Evolutionary conservation across 2,888 invertebrate genomes (phyloP), one percentile per base, ranked within the genome.

Genomic region (Noctua janthina): DNA sequence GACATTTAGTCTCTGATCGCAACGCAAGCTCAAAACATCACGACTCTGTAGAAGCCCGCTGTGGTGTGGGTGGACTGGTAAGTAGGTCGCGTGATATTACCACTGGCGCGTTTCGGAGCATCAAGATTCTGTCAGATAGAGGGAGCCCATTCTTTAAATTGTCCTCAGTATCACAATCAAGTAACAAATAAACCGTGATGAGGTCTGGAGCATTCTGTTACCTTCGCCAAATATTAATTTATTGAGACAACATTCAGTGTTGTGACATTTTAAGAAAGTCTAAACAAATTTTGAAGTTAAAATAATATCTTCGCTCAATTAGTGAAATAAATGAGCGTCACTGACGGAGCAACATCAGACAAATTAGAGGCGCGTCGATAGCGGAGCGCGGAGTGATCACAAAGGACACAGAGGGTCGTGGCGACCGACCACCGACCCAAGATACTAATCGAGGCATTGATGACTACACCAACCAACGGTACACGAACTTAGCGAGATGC

Each of bases 261-360:
- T 46, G 17, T 46, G n/a, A 68, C 17, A 35, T 67, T 81, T 71
- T 62, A 11, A 13, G 20, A 59, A n/a, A 62, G 43, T 49, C 2
- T 23, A 66, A 75, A 64, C 43, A 75, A 70, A 83, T 56, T 39
- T 8, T 15, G 2, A 39, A 75, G 56, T 84, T 73, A 43, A 5
- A 43, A 43, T 59, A 75, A 66, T 79, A 76, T 56, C 29, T 73
- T 69, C 17, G 39, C 46, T 84, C 75, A 70, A 73, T 84, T 76
- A 59, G 75, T 54, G 59, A 54, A 73, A 76, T 29, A 51, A 84
- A 79, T 59, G 72, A 76, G 69, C 35, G 56, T 15, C 59, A 39
- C 67, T 74, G 46, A 72, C 15, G 69, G 35, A 68, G 68, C 39
- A 82, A 74, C 66, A 74, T 86, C 82, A 72, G 68, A 76, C 78